Evolutionary conservation across 1,140 invertebrate species (phyloP).

Genomic region (Brachionus sp.): DNA sequence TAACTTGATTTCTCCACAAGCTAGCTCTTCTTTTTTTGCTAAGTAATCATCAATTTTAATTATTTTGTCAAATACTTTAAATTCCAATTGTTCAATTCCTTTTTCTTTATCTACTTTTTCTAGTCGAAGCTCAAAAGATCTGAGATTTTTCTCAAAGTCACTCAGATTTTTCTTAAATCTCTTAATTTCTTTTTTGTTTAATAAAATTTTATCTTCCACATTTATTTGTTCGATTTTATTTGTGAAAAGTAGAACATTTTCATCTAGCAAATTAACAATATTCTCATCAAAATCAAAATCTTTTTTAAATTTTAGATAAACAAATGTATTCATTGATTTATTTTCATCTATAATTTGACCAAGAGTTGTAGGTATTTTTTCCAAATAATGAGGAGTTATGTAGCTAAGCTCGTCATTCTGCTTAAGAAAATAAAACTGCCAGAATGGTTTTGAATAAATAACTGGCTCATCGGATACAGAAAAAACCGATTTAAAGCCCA

Average conservation of each 20-base stretch:
- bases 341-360: neutral
- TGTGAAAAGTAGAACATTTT: neutral
- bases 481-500: neutral
- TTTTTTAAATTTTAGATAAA: neutral
- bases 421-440: constrained; percentile 8
- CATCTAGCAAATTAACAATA: neutral
- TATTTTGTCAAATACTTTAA: neutral
- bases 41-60: neutral
- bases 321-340: neutral
- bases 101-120: too few species aligned
- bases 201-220: neutral
- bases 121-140: too few species aligned
- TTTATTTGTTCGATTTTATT: neutral
- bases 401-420: neutral
- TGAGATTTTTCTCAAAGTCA: neutral
- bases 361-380: neutral
- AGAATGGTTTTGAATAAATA: constrained; percentile 1
- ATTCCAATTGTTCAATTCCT: neutral
- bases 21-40: neutral
- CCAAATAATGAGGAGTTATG: constrained; percentile 15
- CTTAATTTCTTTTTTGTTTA: neutral
- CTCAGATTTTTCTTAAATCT: neutral
- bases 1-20: neutral
- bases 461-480: neutral
- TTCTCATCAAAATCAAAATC: neutral